Base-by-base conservation (phyloP, 37 sponge, comb jelly and placozoan species). In the Aplysina aerophoba region DNA sequence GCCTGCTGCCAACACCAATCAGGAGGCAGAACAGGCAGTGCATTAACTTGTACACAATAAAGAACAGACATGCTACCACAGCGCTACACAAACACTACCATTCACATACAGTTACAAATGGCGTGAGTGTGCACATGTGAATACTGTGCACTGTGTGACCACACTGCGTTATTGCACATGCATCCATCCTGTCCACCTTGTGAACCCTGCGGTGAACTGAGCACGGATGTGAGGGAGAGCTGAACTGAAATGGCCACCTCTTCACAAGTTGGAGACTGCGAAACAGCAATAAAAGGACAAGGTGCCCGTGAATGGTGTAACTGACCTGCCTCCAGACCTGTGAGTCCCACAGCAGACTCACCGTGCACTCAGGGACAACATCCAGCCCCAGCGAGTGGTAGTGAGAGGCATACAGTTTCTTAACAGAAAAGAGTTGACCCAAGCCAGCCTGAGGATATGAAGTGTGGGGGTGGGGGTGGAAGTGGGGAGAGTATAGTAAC, bases 301-400 rank as follows among this genome's bases (percentile, higher is more conserved):
- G 4, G 63, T 8, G 8, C 50, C 50, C 3, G 8, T 44, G 50
- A 44, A 11, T 44, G 50, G 3, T 8, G 50, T 44, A 8, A 44
- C 12, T 2, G n/a, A 25, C 27, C 2, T 27, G 63, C 12, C n/a
- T 5, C 4, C 63, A 62, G 63, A 62, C 4, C 11, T 14, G n/a
- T 27, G 63, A 22, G 11, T 6, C 11, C 63, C 11, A 62, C 27
- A 4, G 24, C 4, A 62, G 24, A 61, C 85, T 69, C 67, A 93
- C 94, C 68, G 40, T 31, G 55, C 94, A 93, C 33, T 67, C 59
- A 0, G 90, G 86, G 50, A 37, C 44, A 34, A 94, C 74, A 69
- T 98, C 93, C 14, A 96, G 55, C 54, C 90, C 93, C 13, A 98
- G 90, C 12, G 99, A 96, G 80, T 94, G 97, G 74, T 91, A 96